Conservation (phyloP, 2,113 vertebrate species). For the Tapirus terrestris region DNA sequence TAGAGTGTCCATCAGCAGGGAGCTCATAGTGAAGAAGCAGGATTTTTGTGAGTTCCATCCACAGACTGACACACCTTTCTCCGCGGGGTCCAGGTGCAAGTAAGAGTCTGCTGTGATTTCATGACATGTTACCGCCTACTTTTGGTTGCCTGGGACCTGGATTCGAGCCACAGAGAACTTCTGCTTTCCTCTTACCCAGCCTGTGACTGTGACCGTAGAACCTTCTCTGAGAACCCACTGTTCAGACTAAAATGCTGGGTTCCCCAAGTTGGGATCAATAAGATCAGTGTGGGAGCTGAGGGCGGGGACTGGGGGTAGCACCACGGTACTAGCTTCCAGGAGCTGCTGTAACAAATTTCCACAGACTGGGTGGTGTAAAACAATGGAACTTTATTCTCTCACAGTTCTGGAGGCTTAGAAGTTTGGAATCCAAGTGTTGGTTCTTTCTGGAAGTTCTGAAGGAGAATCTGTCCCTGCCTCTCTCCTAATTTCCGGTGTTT, state of each 20-base stretch:
- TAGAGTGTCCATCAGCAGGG: no score
- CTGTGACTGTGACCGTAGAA: background rate
- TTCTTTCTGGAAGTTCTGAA: conserved; percentile 7
- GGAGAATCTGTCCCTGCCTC: background rate
- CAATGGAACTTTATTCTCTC: background rate
- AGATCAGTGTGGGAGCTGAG: background rate
- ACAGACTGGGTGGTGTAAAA: background rate
- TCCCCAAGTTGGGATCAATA: background rate
- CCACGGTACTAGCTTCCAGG: background rate
- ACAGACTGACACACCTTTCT: background rate
- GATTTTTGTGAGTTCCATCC: no score
- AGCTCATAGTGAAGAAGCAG: background rate
- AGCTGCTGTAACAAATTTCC: background rate
- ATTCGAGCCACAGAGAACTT: background rate
- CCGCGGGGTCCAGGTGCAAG: background rate
- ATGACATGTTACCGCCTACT: background rate
- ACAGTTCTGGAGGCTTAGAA: background rate
- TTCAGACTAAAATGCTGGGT: background rate
- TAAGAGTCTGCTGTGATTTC: background rate
- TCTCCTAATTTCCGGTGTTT: background rate
- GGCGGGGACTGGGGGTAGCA: no score
- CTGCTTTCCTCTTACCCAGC: background rate
- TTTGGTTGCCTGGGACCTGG: background rate
- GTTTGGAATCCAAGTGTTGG: background rate
- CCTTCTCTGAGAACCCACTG: background rate